Evolutionary conservation across 2,888 invertebrate species (phyloP), one percentile per base, ranked within the genome.

Genomic region (Falcaria lacertinaria): DNA sequence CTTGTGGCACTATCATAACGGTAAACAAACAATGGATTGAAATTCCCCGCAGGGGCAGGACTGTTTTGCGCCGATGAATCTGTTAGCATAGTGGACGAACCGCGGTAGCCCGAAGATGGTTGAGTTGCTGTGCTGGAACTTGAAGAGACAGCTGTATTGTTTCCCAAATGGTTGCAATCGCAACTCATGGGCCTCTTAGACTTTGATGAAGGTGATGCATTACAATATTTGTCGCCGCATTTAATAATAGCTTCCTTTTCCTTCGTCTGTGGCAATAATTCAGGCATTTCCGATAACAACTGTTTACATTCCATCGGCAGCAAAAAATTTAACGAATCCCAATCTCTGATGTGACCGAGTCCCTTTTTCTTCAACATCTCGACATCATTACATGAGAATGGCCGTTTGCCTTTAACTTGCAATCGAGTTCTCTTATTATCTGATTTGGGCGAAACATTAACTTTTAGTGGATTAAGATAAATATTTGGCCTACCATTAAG

Each of bases 301-400:
- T 94, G 93, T 52, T 93, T 92, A 73, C 95, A 96, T 76, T 98
- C 97, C 53, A 91, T 89, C 2, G 98, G 98, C 50, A 98, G 82
- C 39, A 98, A 90, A 56, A 97, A 94, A 61, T 95, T 96, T 41
- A 98, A 86, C 0, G 97, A 97, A 64, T 97, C 96, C 98, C 98
- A 98, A 78, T 98, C 98, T 71, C 94, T 93, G 6, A 98, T 94
- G 71, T 97, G 97, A 34, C 92, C 91, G 51, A 96, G 93, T 42
- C 96, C 95, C 76, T 94, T 93, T 68, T 94, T 94, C 69, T 94
- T 93, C 33, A 97, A 79, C 48, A 93, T 91, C 79, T 97, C 97
- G 40, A 96, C 91, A 69, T 97, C 96, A 62, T 93, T 94, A 68
- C 93, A 95, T 35, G 95, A 95, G 68, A 95, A 94, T 1, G 96